Percentiles rank a stretch among this genome's conserved stretches.
Evolutionary conservation across 2,113 vertebrate species (phyloP).

Genomic region (Xerus inauris): DNA sequence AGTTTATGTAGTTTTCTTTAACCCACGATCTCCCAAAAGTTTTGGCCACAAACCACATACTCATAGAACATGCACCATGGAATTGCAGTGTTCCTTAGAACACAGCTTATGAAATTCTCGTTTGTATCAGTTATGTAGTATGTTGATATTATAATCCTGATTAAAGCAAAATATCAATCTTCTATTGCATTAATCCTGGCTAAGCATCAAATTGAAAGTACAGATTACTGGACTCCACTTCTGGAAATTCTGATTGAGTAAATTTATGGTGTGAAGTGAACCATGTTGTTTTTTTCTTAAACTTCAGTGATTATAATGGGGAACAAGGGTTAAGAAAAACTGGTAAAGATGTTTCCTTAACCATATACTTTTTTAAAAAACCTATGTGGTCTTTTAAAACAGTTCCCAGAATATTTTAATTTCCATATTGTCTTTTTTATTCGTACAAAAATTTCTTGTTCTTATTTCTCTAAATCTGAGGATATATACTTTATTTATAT

Average conservation of each 20-base stretch:
- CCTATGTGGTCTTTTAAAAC: neutral
- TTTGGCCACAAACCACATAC: neutral
- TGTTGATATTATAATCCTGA: too few relatives aligned
- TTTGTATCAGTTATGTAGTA: neutral
- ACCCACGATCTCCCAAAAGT: neutral
- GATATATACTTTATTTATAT: neutral
- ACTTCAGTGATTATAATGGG: too few relatives aligned
- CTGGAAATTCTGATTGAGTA: neutral
- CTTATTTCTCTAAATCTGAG: neutral
- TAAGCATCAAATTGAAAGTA: neutral
- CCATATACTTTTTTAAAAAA: neutral
- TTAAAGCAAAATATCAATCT: neutral
- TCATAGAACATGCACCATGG: fast-evolving
- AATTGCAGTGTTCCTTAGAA: too few relatives aligned
- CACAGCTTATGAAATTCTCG: neutral
- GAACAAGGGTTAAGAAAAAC: neutral
- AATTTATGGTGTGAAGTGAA: neutral
- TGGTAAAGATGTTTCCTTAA: neutral
- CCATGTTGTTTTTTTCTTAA: neutral
- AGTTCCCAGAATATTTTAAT: neutral
- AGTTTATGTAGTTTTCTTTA: neutral
- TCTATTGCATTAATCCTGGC: neutral
- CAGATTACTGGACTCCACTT: neutral
- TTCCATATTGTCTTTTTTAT: neutral
- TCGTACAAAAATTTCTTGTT: neutral